phyloP scores from a whole-genome alignment of 1,140 invertebrate genomes.

The Euborellia annulipes region DNA sequence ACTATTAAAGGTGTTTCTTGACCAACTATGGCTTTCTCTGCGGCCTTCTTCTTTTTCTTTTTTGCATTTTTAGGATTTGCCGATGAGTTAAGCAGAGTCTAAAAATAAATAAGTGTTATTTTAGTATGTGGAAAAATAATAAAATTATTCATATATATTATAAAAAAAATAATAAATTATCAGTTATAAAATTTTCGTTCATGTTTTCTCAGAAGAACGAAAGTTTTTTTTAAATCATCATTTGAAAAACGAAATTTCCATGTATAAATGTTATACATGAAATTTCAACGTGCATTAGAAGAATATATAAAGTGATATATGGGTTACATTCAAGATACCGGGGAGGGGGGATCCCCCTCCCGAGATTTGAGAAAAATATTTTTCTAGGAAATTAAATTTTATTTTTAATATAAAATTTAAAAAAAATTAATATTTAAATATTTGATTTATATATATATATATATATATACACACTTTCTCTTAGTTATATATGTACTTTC shows the following conservation, averaged over 20 bases:
- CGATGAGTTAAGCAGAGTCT: conserved; percentile 55
- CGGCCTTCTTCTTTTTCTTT: conserved; percentile 76
- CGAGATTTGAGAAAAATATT: no score
- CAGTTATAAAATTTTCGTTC: neutral
- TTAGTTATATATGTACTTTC: no score
- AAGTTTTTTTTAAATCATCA: neutral
- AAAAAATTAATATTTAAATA: no score
- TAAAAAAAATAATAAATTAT: neutral
- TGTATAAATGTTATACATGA: no score
- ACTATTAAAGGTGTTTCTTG: conserved; percentile 41
- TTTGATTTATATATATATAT: no score
- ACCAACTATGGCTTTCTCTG: conserved; percentile 30
- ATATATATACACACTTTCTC: no score
- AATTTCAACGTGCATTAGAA: no score
- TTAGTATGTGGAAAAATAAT: neutral
- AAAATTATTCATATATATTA: neutral
- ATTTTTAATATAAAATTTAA: no score
- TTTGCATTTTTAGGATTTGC: conserved; percentile 65
- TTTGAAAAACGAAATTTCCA: neutral
- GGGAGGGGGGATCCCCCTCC: no score
- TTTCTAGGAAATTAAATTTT: no score
- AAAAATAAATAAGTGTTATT: conserved; percentile 19
- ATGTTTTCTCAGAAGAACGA: neutral
- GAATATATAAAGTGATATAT: no score
- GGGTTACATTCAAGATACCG: no score